Evolutionary conservation across 2,888 invertebrate genomes (phyloP).

Genomic region (Orthonychiurus folsomi): DNA sequence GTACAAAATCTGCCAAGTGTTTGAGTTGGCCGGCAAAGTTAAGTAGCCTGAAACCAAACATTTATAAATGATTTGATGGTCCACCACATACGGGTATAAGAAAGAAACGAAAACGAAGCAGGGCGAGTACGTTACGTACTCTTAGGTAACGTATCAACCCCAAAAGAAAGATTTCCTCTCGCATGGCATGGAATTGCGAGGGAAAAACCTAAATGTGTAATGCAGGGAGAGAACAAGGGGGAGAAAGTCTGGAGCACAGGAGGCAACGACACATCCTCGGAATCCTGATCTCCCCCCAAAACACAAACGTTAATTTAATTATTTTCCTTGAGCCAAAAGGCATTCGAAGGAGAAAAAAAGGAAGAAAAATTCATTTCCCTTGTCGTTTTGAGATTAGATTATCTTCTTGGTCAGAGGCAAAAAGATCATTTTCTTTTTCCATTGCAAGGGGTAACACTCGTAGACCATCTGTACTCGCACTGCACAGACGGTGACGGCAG

Average conservation of each 20-base stretch:
- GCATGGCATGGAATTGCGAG: neutral
- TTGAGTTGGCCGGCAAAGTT: neutral
- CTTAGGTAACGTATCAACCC: too few relatives aligned
- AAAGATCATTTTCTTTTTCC: slow-evolving; percentile 25
- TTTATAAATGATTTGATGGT: slow-evolving; percentile 1
- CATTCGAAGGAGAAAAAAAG: slow-evolving; percentile 17
- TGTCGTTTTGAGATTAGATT: slow-evolving; percentile 29
- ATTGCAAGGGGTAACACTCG: neutral
- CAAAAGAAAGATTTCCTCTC: too few relatives aligned
- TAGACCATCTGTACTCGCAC: neutral
- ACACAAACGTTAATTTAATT: slow-evolving; percentile 31
- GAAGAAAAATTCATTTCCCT: slow-evolving; percentile 31
- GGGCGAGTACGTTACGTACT: too few relatives aligned
- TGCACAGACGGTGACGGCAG: neutral
- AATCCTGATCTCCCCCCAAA: slow-evolving; percentile 13
- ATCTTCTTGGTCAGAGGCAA: slow-evolving; percentile 26
- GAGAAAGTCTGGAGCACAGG: slow-evolving; percentile 2
- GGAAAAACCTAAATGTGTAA: neutral
- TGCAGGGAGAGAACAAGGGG: neutral
- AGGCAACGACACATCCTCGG: too few relatives aligned
- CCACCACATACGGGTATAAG: too few relatives aligned
- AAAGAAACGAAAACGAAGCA: neutral
- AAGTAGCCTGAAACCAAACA: neutral
- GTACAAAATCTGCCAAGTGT: too few relatives aligned
- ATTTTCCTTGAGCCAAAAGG: slow-evolving; percentile 28